These are phyloP conservation scores for Ormyrus pomaceus DNA, from an alignment of 2,888 invertebrate genomes.

Conservation along the genomic window DNA sequence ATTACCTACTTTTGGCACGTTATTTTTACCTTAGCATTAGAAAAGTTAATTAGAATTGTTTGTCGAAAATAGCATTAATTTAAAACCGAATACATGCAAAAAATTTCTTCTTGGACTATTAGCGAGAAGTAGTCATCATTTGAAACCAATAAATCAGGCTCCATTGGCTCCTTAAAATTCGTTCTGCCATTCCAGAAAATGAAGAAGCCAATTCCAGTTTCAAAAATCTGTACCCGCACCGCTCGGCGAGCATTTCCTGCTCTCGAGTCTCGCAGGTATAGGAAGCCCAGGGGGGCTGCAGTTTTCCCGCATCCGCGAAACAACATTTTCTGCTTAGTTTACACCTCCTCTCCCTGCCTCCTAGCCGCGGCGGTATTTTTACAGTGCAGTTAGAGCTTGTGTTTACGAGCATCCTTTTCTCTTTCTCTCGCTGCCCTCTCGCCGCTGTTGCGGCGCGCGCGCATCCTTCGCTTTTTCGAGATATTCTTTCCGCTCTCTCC, in stretches of 20 bases:
- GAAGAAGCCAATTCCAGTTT: constrained; percentile 3
- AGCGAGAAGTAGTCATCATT: too few relatives aligned
- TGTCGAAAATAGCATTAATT: too few relatives aligned
- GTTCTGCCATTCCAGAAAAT: not conserved
- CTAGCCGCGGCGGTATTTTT: constrained; percentile 34
- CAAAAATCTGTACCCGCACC: not conserved
- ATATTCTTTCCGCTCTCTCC: constrained; percentile 3
- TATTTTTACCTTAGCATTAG: too few relatives aligned
- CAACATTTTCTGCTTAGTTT: constrained; percentile 20
- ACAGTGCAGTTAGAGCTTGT: constrained; percentile 37
- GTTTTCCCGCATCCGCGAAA: not conserved
- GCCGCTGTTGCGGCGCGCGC: not conserved
- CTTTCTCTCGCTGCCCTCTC: constrained; percentile 23
- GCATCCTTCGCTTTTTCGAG: constrained; percentile 35
- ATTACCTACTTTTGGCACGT: too few relatives aligned
- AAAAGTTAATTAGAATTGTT: too few relatives aligned
- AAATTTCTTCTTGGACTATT: too few relatives aligned
- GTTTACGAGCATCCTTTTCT: constrained; percentile 44
- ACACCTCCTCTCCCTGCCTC: constrained; percentile 7
- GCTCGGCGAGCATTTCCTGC: not conserved
- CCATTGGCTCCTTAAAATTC: not conserved
- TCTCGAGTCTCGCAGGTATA: not conserved
- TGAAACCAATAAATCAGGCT: too few relatives aligned
- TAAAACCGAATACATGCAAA: too few relatives aligned
- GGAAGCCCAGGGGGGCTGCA: not conserved